Percentiles rank a stretch among this genome's conserved stretches.
These are phyloP conservation scores for Tragelaphus buxtoni DNA, from an alignment of 2,113 vertebrate genomes.

Conservation along the genomic window DNA sequence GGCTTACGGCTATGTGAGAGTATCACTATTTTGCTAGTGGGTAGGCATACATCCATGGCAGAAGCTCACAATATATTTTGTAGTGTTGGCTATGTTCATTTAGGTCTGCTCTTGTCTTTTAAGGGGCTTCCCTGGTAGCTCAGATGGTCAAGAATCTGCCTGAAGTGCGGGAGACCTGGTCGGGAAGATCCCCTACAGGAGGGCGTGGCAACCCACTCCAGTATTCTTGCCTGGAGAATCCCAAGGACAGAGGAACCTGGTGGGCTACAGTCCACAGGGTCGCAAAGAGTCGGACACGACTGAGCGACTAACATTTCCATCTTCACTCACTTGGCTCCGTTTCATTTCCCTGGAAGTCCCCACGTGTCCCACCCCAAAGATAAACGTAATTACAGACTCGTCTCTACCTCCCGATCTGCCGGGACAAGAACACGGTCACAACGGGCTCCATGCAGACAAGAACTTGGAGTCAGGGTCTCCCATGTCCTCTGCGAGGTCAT, in stretches of 20 bases:
- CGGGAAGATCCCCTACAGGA: not conserved
- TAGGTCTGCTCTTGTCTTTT: not conserved
- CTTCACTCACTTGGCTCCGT: not conserved
- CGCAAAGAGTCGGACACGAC: accelerated
- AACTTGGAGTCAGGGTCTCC: slow-evolving; percentile 29
- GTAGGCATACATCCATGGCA: accelerated
- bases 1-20: accelerated
- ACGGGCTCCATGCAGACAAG: not conserved
- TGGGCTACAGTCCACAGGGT: not conserved
- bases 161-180: not conserved
- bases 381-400: not conserved
- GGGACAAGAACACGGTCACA: not conserved
- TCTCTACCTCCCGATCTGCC: not conserved
- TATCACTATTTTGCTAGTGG: not conserved
- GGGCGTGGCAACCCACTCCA: not conserved
- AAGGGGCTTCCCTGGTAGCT: not conserved
- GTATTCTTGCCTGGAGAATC: not conserved
- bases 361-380: not conserved
- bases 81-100: accelerated
- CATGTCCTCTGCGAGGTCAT: slow-evolving; percentile 19
- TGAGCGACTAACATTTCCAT: accelerated
- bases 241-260: not conserved
- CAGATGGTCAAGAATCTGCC: not conserved
- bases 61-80: accelerated
- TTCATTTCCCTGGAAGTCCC: not conserved